Base-by-base conservation (phyloP, 2,797 vertebrate genomes). In the Onychomys torridus region DNA sequence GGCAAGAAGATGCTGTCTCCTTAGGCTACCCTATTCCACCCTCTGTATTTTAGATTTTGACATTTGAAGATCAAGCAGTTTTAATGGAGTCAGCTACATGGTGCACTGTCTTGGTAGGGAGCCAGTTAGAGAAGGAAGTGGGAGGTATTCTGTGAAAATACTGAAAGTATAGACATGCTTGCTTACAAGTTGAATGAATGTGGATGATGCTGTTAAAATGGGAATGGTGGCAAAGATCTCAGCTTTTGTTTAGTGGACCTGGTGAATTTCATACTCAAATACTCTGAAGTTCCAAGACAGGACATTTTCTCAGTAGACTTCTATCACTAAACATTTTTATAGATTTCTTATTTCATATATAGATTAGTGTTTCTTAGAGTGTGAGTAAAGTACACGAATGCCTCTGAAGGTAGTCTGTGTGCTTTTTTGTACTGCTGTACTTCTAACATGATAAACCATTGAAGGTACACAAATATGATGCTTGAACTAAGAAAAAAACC, bases 71-170 rank as follows among this genome's bases (percentile, higher is more conserved):
- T 86, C 46, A 94, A 83, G 63, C 65, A 92, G 29, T 69, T 92
- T 96, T 49, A 77, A 25, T 59, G 5, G n/a, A 59, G 69, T 90
- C 17, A 94, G 46, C 34, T 85, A 34, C 77, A 63, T 34, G n/a
- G 25, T 7, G 8, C n/a, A 89, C 73, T 73, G 49, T 90, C 65
- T 92, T 65, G 77, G 73, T 37, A 71, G 37, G 76, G 85, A 92
- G 10, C 52, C 46, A 76, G 49, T 84, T 81, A 81, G 19, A 57
- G 34, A 63, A 86, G 63, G 40, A 96, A 89, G 83, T 95, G 46
- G 75, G 91, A 92, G 0, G 61, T 46, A 12, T 78, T 84, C 61
- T 93, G 73, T 92, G 91, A 81, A 96, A 95, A 96, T 61, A 89
- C 43, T 10, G 46, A 90, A 78, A 17, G 32, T 49, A 49, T 34